These are phyloP conservation scores for Gonioctena quinquepunctata DNA, from an alignment of 1,140 invertebrate genomes.

Conservation along the genomic window DNA sequence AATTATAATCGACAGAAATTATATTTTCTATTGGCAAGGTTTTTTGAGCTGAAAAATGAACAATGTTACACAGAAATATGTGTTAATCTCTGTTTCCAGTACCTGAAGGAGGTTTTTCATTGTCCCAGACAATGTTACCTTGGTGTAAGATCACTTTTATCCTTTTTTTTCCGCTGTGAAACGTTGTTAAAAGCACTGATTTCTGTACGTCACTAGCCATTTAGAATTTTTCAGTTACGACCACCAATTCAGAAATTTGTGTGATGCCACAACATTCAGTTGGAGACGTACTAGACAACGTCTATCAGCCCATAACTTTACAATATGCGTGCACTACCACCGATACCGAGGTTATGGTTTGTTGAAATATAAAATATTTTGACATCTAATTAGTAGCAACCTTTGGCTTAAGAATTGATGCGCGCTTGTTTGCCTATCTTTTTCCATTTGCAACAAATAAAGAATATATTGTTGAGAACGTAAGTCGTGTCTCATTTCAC, in stretches of 20 bases:
- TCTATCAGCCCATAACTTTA: no score
- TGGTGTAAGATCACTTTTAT: conserved; percentile 69
- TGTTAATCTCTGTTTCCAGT: conserved; percentile 31
- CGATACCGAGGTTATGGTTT: no score
- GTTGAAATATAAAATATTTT: no score
- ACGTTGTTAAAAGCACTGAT: conserved; percentile 64
- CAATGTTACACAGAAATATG: not conserved
- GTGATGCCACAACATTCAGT: no score
- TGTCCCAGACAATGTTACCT: conserved; percentile 67
- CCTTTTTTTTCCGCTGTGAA: conserved; percentile 65
- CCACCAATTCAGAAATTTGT: not conserved
- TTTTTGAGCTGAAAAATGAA: conserved; percentile 57
- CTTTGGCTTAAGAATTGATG: no score
- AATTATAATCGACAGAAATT: conserved; percentile 59
- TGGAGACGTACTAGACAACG: no score
- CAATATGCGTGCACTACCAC: no score
- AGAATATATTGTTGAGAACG: no score
- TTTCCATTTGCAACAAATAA: no score
- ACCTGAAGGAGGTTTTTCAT: conserved; percentile 61
- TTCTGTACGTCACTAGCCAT: conserved; percentile 37
- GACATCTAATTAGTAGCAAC: no score
- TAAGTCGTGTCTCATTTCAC: no score
- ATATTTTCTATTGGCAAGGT: conserved; percentile 61
- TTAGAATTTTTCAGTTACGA: not conserved
- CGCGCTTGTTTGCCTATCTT: no score